Evolutionary conservation across 2,888 invertebrate genomes (phyloP), one percentile per base, ranked within the genome.

Genomic region (Arge pagana): DNA sequence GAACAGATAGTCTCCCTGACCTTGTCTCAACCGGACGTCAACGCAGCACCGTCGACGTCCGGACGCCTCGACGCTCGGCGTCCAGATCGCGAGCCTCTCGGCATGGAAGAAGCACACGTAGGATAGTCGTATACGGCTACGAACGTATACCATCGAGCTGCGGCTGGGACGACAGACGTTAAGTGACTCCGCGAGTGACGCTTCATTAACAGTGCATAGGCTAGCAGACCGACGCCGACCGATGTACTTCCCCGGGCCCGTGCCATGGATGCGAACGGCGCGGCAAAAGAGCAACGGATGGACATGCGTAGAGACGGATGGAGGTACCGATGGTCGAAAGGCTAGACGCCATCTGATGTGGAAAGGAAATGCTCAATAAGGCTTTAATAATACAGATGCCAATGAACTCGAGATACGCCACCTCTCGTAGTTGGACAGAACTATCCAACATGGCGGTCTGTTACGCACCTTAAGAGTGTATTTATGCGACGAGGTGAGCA

Each of bases 121-220:
- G 21, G 16, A 23, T 11, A 37, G 45, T 41, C 53, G 23, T 43
- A 28, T 40, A 35, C 30, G 31, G 13, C 31, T 40, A 33, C 18
- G 40, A 48, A 36, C 26, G 39, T 33, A 3, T 39, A 19, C 50
- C 19, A 28, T 15, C n/a, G 28, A 11, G 42, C 18, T n/a, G 30
- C 30, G 18, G 28, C n/a, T 21, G 30, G 36, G 5, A 24, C 21
- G 53, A 63, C 63, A 59, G 62, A 60, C 61, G 58, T 59, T 65
- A 65, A 67, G 64, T 65, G 67, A 68, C 63, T 61, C 61, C 63
- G 52, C 61, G 67, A 66, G 64, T 65, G 67, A 68, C 65, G 65
- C 62, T 67, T 68, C 67, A 65, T 70, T 70, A 70, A 66, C 66
- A 63, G 66, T 52, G 45, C 45, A 33, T 33, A 7, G 45, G 30